Conservation (phyloP, 2,888 invertebrate genomes). For the Thalpophila matura region DNA sequence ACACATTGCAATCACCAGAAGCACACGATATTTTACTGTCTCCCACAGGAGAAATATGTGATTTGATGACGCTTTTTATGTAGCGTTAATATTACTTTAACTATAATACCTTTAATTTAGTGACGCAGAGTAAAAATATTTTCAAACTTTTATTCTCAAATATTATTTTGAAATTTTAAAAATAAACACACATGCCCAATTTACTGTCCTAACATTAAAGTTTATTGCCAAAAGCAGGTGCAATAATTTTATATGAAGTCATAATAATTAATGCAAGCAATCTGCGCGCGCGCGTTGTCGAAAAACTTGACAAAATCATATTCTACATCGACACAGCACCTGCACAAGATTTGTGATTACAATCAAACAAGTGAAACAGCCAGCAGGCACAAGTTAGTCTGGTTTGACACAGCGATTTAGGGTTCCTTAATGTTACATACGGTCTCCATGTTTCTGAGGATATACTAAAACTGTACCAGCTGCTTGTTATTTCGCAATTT, state of each 20-base stretch:
- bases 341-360: constrained; percentile 62
- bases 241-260: constrained; percentile 63
- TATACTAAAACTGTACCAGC: constrained; percentile 29
- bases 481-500: constrained; percentile 42
- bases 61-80: constrained; percentile 22
- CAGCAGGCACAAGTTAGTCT: constrained; percentile 29
- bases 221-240: constrained; percentile 67
- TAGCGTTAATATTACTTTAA: constrained; percentile 28
- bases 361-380: constrained; percentile 31
- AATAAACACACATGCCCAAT: constrained; percentile 39
- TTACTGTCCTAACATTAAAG: constrained; percentile 52
- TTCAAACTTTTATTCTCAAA: not conserved
- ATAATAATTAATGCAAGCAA: constrained; percentile 69
- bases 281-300: constrained; percentile 65
- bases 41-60: constrained; percentile 41
- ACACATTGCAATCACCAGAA: constrained; percentile 50
- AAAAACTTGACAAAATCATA: constrained; percentile 72
- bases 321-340: constrained; percentile 68
- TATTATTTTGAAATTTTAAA: constrained; percentile 15
- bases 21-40: constrained; percentile 14
- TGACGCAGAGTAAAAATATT: not conserved
- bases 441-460: constrained; percentile 17
- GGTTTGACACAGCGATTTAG: constrained; percentile 46
- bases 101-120: not conserved
- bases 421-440: constrained; percentile 21